Evolutionary conservation across 2,888 invertebrate genomes (phyloP).

Genomic region (Pachycephus smyrnensis): DNA sequence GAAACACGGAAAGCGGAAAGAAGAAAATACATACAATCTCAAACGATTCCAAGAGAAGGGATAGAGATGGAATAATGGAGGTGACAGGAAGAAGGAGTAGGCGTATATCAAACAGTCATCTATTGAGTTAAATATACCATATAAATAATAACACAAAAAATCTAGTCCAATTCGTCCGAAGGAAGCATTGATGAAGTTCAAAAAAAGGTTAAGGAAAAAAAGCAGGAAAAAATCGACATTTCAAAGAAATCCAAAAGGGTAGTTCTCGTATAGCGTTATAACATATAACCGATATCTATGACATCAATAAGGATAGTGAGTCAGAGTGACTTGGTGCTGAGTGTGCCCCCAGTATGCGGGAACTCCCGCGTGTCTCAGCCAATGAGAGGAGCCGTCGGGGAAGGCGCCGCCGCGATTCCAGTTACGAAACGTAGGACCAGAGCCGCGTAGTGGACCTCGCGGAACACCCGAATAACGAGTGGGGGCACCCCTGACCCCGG

Average conservation of each 20-base stretch:
- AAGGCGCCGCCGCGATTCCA: slow-evolving; percentile 25
- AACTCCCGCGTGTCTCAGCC: slow-evolving; percentile 27
- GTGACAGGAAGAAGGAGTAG: neutral
- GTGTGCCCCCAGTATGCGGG: slow-evolving; percentile 15
- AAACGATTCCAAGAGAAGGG: neutral
- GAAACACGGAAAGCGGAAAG: neutral
- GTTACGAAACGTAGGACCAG: slow-evolving; percentile 29
- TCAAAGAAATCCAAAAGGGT: neutral
- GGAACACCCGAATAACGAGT: slow-evolving; percentile 61
- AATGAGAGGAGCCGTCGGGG: slow-evolving; percentile 20
- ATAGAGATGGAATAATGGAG: neutral
- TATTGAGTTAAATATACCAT: neutral
- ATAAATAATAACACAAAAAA: neutral
- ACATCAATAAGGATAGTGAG: neutral
- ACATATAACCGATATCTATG: neutral
- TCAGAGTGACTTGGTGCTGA: neutral
- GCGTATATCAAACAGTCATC: neutral
- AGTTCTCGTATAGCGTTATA: neutral
- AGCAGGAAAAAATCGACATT: neutral
- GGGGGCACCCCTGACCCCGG: slow-evolving; percentile 67
- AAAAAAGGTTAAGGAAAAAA: neutral
- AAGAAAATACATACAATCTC: neutral
- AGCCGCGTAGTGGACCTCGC: slow-evolving; percentile 35
- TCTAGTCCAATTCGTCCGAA: neutral
- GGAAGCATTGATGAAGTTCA: neutral